These are phyloP conservation scores for Morphnarchus princeps DNA, from an alignment of 2,113 vertebrate species.

Conservation along the genomic window DNA sequence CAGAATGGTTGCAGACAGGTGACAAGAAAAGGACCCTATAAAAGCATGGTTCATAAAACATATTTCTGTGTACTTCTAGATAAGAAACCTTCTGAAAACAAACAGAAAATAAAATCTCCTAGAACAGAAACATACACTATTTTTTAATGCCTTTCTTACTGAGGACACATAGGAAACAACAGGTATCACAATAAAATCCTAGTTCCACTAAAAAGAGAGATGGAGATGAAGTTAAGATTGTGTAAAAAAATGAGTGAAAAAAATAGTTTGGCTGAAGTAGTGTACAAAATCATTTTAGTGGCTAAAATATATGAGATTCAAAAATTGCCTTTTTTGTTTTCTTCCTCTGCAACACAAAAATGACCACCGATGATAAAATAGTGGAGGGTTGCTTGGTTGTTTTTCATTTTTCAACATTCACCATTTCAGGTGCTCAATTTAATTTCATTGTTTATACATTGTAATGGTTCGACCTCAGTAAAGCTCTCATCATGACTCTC, in stretches of 20 bases:
- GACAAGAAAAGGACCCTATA: not conserved
- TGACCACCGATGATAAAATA: not conserved
- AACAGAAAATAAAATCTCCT: not conserved
- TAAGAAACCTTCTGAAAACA: not conserved
- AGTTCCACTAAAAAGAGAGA: not conserved
- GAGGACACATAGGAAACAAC: not conserved
- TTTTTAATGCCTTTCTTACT: not conserved
- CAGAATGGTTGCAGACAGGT: not conserved
- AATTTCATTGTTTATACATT: not conserved
- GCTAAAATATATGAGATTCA: not conserved
- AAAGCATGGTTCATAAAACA: not conserved
- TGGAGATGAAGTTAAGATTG: not conserved
- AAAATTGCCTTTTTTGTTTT: not conserved
- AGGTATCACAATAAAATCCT: not conserved
- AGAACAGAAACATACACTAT: not conserved
- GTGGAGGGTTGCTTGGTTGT: not conserved
- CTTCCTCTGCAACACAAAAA: not conserved
- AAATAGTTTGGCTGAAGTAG: not conserved
- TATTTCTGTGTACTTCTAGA: not conserved
- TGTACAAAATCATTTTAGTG: not conserved
- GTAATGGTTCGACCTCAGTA: not conserved
- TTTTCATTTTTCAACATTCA: not conserved
- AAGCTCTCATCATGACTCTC: not conserved
- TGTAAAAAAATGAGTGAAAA: not conserved
- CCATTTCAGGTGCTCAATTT: not conserved